These are phyloP conservation scores for Ladona fulva DNA, from an alignment of 1,140 invertebrate species.

Conservation along the genomic window DNA sequence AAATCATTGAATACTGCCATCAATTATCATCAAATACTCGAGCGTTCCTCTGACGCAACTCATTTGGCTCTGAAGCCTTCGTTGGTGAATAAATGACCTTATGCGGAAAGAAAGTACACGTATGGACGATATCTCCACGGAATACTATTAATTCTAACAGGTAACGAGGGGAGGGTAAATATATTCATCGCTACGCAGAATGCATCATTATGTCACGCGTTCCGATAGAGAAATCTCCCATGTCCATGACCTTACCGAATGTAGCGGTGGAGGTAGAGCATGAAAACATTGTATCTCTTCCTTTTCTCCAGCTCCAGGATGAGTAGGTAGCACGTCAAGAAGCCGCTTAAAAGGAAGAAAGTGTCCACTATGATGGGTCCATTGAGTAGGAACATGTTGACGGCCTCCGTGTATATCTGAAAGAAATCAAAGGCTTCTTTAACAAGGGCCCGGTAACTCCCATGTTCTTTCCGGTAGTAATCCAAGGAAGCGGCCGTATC, in stretches of 20 bases:
- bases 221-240: no score
- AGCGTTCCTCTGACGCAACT: no score
- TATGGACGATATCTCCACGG: no score
- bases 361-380: slow-evolving; percentile 56
- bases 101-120: no score
- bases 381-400: slow-evolving; percentile 47
- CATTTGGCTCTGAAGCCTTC: no score
- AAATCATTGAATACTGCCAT: no score
- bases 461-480: no score
- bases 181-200: neutral
- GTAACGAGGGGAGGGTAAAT: neutral
- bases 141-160: no score
- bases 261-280: slow-evolving; percentile 43
- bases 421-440: slow-evolving; percentile 12
- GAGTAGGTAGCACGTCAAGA: slow-evolving; percentile 52
- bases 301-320: slow-evolving; percentile 58
- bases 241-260: slow-evolving; percentile 22
- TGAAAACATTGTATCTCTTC: slow-evolving; percentile 48
- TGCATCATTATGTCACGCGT: neutral
- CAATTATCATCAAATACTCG: no score
- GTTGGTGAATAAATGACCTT: no score
- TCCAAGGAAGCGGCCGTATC: no score
- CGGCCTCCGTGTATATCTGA: slow-evolving; percentile 31
- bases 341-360: slow-evolving; percentile 58
- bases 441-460: no score